phyloP scores from a whole-genome alignment of 2,797 vertebrate genomes.

The Spondyliosoma cantharus region DNA sequence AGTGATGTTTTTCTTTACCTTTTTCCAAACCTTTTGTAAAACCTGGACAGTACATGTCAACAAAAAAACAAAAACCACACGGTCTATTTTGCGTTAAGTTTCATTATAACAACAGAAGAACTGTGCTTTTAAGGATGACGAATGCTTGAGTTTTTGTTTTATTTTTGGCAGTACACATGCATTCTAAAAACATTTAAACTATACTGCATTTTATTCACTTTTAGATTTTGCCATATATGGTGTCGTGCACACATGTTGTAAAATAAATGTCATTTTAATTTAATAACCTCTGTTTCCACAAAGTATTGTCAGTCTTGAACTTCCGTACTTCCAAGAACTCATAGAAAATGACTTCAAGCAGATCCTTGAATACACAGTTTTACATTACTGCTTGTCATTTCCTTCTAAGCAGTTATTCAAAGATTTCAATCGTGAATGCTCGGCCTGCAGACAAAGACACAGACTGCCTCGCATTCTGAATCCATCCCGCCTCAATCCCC shows the following conservation, averaged over 20 bases:
- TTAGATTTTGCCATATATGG: neutral
- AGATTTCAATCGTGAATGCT: slow-evolving; percentile 44
- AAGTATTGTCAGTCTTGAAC: neutral
- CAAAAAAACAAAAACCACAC: neutral
- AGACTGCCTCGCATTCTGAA: slow-evolving; percentile 60
- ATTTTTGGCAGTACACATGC: neutral
- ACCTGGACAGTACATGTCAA: neutral
- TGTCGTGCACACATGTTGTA: neutral
- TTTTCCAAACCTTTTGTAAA: too few relatives aligned
- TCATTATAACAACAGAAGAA: neutral
- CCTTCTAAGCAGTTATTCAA: slow-evolving; percentile 30
- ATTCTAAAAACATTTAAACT: neutral
- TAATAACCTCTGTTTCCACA: neutral
- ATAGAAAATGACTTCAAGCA: neutral
- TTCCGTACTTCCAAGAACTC: neutral
- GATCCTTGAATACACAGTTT: slow-evolving; percentile 3
- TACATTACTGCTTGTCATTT: slow-evolving; percentile 25
- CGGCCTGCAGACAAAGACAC: slow-evolving; percentile 50
- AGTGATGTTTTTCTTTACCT: neutral
- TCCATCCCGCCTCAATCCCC: slow-evolving; percentile 41
- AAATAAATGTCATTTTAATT: neutral
- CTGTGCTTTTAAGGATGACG: neutral
- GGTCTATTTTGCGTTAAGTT: neutral
- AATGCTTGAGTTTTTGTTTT: neutral
- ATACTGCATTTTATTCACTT: neutral